Evolutionary conservation across 2,113 vertebrate species (phyloP), one percentile per base, ranked within the genome.

Genomic region (Zapornia atra): DNA sequence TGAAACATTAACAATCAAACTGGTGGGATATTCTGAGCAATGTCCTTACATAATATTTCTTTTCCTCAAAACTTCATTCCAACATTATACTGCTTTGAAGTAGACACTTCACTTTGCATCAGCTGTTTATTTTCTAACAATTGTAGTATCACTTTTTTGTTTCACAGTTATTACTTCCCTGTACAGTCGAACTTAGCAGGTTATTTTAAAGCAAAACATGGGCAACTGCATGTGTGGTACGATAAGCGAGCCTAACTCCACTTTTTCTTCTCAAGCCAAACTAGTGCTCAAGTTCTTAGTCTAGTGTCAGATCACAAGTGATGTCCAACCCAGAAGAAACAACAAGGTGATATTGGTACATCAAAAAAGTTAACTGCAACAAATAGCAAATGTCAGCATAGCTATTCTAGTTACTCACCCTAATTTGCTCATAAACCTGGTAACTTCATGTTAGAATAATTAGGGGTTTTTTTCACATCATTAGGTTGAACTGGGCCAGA

Each of bases 261-360:
- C 15, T 50, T 71, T 70, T 87, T 63, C 22, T 75, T 54, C 64
- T 71, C 51, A 89, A 54, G 46, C 2, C 18, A 84, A 89, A 84
- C 3, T 7, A 90, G 22, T 5, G 15, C 2, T 70, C 42, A 5
- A 91, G 33, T 15, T 46, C 19, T 73, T 33, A 24, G 25, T 63
- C 12, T 28, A 31, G 9, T 18, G 10, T 56, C 70, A 87, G 53
- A 71, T 3, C n/a, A 15, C 12, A 78, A 85, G 4, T 15, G 29
- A 87, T 34, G 19, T 7, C 24, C n/a, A 85, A 40, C 7, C 5
- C 48, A 69, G 44, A 53, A 14, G 20, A 34, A 71, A 61, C 44
- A 29, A 0, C 54, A 5, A 87, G 16, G 10, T 9, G 0, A 51
- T 38, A 50, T 0, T 15, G 2, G 29, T 48, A 72, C 82, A 63